Evolutionary conservation across 1,140 invertebrate species (phyloP).

Genomic region (Matsumurasca onukii): DNA sequence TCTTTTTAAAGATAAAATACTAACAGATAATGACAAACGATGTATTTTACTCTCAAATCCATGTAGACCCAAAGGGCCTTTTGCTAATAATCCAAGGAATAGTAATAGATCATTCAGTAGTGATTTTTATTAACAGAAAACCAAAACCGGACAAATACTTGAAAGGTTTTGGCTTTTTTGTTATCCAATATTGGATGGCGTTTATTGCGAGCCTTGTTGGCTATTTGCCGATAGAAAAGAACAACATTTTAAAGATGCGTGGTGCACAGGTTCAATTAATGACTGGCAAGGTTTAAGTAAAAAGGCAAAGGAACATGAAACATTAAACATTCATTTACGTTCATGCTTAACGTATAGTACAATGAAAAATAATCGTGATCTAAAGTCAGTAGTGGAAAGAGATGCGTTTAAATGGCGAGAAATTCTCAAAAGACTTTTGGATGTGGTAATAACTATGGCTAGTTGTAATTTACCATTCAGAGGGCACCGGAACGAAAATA

Average conservation of each 20-base stretch:
- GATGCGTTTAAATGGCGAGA: neutral
- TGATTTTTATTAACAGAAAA: constrained; percentile 1
- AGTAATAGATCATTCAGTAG: too few species aligned
- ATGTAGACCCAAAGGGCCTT: too few species aligned
- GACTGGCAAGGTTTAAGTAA: constrained; percentile 13
- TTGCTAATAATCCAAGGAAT: too few species aligned
- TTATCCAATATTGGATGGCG: constrained; percentile 1
- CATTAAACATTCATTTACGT: neutral
- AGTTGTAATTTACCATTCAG: neutral
- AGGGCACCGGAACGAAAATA: constrained; percentile 14
- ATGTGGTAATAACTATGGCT: constrained; percentile 11
- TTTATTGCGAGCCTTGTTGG: constrained; percentile 12
- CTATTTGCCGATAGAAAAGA: constrained; percentile 2
- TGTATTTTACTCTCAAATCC: too few species aligned
- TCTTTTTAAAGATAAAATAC: too few species aligned
- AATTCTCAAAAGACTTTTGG: constrained; percentile 11
- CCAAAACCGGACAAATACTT: constrained; percentile 5
- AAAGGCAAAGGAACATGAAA: neutral
- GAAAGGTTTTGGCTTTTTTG: constrained; percentile 17
- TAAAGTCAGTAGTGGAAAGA: neutral
- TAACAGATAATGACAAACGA: too few species aligned
- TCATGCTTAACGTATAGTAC: constrained; percentile 13
- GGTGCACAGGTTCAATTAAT: constrained; percentile 4
- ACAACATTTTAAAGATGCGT: constrained; percentile 2
- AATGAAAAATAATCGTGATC: constrained; percentile 1